Conservation (phyloP, 1,140 invertebrate genomes). For the Drosophila ercepeae region DNA sequence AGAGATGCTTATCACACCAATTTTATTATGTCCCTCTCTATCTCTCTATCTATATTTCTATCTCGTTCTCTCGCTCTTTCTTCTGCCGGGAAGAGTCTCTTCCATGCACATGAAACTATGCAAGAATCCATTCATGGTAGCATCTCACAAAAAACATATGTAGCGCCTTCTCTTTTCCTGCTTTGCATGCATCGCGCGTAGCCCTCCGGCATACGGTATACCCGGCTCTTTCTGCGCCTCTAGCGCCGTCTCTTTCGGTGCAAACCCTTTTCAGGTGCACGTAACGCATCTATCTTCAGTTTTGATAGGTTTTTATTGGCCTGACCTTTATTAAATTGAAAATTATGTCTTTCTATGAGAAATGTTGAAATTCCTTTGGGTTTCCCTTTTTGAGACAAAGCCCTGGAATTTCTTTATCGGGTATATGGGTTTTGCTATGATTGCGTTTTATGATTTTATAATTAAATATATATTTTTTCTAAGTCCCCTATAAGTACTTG, state of each 20-base stretch:
- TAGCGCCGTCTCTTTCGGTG: neutral
- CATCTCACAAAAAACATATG: neutral
- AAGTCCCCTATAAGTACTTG: no score
- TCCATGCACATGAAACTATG: constrained; percentile 64
- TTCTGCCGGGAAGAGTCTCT: constrained; percentile 1
- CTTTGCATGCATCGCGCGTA: constrained; percentile 26
- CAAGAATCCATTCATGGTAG: constrained; percentile 54
- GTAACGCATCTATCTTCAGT: constrained; percentile 72
- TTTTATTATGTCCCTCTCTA: constrained; percentile 64
- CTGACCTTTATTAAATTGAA: constrained; percentile 79
- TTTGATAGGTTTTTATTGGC: constrained; percentile 78
- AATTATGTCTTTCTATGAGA: constrained; percentile 81
- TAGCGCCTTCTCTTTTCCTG: neutral
- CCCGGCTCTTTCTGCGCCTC: neutral
- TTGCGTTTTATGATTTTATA: neutral
- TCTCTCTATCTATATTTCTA: constrained; percentile 22
- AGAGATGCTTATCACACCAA: constrained; percentile 66
- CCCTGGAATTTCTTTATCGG: neutral
- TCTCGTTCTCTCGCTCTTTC: constrained; percentile 17
- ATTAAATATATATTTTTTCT: neutral
- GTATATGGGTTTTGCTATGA: neutral
- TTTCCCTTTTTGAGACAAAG: neutral
- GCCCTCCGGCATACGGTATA: neutral
- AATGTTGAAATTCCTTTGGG: constrained; percentile 57
- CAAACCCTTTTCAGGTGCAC: constrained; percentile 73